Evolutionary conservation across 2,797 vertebrate species (phyloP).

Genomic region (Cossypha polioptera): DNA sequence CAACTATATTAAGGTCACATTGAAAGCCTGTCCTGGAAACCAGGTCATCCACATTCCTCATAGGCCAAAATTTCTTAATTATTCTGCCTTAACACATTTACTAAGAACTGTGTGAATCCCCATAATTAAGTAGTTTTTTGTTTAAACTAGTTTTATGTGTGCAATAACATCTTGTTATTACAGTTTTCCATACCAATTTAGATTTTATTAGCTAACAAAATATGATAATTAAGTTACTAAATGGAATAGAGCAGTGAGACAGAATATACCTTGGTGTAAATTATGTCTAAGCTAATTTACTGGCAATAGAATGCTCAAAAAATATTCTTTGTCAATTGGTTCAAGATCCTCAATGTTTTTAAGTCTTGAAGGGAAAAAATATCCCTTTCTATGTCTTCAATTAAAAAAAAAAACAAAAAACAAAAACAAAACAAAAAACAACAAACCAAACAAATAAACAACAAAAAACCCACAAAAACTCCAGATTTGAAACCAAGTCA

Average conservation of each 20-base stretch:
- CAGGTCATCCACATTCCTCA: neutral
- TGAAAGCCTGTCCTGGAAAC: neutral
- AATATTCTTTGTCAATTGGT: neutral
- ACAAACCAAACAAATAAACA: neutral
- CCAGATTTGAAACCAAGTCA: neutral
- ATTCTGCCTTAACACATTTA: neutral
- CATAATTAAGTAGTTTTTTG: neutral
- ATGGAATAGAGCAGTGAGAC: neutral
- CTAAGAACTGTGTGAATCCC: neutral
- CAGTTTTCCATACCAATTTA: neutral
- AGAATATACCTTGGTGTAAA: neutral
- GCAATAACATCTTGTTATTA: neutral
- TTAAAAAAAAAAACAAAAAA: neutral
- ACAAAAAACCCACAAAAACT: neutral
- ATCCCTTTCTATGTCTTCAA: neutral
- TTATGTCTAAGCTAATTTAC: neutral
- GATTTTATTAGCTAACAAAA: neutral
- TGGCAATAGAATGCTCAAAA: neutral
- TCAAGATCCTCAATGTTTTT: neutral
- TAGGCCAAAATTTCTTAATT: neutral
- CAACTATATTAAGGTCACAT: neutral
- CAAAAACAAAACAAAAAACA: no score
- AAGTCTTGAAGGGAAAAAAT: neutral
- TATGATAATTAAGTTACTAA: fast-evolving
- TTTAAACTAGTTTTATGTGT: neutral